Evolutionary conservation across 2,113 vertebrate genomes (phyloP).

Genomic region (Cairina moschata): DNA sequence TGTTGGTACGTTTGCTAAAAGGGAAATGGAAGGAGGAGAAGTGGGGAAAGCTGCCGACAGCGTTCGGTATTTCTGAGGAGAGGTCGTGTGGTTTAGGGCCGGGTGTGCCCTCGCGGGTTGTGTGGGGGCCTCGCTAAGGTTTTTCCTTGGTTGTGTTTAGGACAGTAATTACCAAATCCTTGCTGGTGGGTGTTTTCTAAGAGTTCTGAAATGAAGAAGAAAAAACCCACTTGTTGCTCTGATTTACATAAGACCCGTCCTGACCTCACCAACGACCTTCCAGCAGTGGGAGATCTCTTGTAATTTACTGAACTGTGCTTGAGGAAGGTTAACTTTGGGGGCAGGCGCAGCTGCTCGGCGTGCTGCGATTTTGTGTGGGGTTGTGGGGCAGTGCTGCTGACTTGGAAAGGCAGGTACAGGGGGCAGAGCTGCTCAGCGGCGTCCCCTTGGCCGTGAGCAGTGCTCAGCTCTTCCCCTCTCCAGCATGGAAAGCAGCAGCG

Average conservation of each 20-base stretch:
- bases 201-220: slow-evolving; percentile 11
- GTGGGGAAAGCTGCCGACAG: background rate
- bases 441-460: rapidly evolving
- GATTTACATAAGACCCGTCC: too few species aligned
- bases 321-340: background rate
- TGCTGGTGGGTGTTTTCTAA: background rate
- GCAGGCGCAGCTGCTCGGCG: background rate
- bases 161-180: background rate
- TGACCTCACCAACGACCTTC: too few species aligned
- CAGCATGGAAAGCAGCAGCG: background rate
- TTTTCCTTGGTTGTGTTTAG: rapidly evolving
- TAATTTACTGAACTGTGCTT: rapidly evolving
- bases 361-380: rapidly evolving
- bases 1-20: rapidly evolving
- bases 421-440: background rate
- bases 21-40: background rate
- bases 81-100: background rate
- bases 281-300: background rate
- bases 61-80: background rate
- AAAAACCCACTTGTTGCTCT: background rate
- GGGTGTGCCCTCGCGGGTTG: rapidly evolving
- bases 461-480: rapidly evolving
- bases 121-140: background rate
- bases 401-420: background rate
- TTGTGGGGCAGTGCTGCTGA: rapidly evolving